phyloP scores from a whole-genome alignment of 2,888 invertebrate genomes.

The Bombylius major region DNA sequence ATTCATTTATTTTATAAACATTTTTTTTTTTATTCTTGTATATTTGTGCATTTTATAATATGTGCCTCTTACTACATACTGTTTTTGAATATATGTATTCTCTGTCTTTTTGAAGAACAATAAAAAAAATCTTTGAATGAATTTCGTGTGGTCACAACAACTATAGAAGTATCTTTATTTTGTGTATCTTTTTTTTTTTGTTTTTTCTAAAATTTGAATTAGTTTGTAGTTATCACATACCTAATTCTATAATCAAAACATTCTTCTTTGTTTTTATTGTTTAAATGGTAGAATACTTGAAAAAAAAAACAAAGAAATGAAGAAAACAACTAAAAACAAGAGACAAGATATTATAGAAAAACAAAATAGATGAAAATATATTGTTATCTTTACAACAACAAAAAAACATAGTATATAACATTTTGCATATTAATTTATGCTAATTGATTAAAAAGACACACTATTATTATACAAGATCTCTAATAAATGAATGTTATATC shows the following conservation, averaged over 20 bases:
- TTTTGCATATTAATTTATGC: slow-evolving; percentile 16
- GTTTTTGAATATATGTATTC: too few species aligned
- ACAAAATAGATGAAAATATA: background rate
- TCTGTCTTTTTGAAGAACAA: too few species aligned
- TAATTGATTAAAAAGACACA: slow-evolving; percentile 13
- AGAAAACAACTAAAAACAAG: too few species aligned
- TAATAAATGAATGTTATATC: background rate
- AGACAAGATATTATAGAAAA: background rate
- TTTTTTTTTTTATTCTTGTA: too few species aligned
- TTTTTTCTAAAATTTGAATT: slow-evolving; percentile 2
- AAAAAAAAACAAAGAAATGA: too few species aligned
- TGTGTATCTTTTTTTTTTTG: background rate
- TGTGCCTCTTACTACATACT: too few species aligned
- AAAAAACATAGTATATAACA: background rate
- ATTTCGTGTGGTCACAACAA: slow-evolving; percentile 5
- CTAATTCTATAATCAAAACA: slow-evolving; percentile 1
- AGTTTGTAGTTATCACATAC: background rate
- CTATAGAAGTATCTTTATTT: too few species aligned
- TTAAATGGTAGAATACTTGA: too few species aligned
- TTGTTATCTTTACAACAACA: background rate
- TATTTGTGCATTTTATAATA: too few species aligned
- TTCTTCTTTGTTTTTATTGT: background rate
- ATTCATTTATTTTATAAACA: background rate
- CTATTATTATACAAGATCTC: background rate
- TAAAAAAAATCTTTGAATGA: slow-evolving; percentile 2